Base-by-base conservation (phyloP, 2,888 invertebrate species). In the Rotaria sp. region DNA sequence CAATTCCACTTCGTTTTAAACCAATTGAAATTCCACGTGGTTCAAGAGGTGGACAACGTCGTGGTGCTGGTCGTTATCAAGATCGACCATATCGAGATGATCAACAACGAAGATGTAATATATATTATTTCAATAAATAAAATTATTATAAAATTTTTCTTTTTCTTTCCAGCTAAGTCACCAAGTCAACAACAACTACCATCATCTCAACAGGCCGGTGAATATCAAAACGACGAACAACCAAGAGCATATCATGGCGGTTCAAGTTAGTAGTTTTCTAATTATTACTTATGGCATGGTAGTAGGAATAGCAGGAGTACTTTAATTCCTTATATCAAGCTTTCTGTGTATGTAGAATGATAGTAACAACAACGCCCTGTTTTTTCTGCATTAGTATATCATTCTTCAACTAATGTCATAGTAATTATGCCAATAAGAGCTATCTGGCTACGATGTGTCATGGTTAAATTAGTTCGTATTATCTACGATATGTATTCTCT, bases 1-100 rank as follows among this genome's bases (percentile, higher is more conserved):
- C 85, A 85, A 75, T 85, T 86, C 45, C 75, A n/a, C 57, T 85
- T 86, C 85, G 52, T 18, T 67, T 52, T 52, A 11, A 11, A 38
- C 50, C 35, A 10, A 15, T n/a, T n/a, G 52, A 48, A n/a, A n/a
- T 38, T 24, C 35, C 48, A 38, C 13, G 38, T 75, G 85, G 85
- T 5, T 18, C 55, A 21, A 75, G 86, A 74, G 86, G 86, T 26
- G 84, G 50, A 26, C 30, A 30, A 84, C 45, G 86, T 67, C 57
- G 75, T 35, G 80, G 35, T 30, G 59, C 30, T 18, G 35, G 35
- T 35, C 67, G 35, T 45, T 48, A 7, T 30, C 48, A 11, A n/a
- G 84, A 30, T 84, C 45, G 24, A 50, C 52, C 48, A 84, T 35
- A 45, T 84, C 45, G 80, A 15, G 45, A 41, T 45, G 85, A 84